phyloP scores from a whole-genome alignment of 2,797 vertebrate genomes.

The Acanthurus lineatus region DNA sequence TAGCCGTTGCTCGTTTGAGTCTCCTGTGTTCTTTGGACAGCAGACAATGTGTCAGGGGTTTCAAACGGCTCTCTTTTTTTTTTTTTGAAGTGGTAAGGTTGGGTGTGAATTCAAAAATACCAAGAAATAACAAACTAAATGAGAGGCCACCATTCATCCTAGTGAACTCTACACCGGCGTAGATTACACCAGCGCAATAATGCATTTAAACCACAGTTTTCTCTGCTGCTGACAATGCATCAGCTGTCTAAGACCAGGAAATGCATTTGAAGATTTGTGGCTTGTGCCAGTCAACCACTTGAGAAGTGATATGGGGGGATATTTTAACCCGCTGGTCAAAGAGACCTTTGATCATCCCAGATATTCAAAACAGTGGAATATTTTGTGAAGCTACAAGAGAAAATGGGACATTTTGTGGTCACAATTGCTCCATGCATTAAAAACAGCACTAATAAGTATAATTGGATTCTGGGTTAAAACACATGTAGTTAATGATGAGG shows the following conservation, averaged over 20 bases:
- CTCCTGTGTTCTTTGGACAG: constrained; percentile 63
- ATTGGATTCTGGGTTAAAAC: constrained; percentile 61
- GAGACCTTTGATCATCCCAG: constrained; percentile 57
- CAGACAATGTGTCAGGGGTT: constrained; percentile 61
- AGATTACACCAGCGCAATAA: constrained; percentile 22
- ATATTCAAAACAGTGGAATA: constrained; percentile 61
- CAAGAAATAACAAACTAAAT: constrained; percentile 60
- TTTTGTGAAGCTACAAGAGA: constrained; percentile 44
- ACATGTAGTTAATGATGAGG: constrained; percentile 64
- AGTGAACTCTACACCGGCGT: constrained; percentile 15
- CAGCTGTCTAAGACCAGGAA: constrained; percentile 43
- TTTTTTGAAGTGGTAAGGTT: constrained; percentile 58
- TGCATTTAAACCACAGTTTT: constrained; percentile 11
- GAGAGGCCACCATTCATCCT: constrained; percentile 57
- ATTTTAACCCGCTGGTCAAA: constrained; percentile 55
- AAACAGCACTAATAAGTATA: constrained; percentile 67
- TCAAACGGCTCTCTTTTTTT: constrained; percentile 13
- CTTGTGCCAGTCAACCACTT: constrained; percentile 30
- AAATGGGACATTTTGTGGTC: constrained; percentile 65
- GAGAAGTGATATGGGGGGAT: constrained; percentile 48
- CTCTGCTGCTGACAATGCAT: constrained; percentile 23
- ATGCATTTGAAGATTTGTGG: constrained; percentile 51
- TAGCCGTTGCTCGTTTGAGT: constrained; percentile 58
- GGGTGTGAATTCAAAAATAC: constrained; percentile 66
- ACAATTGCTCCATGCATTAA: constrained; percentile 47